Evolutionary conservation across 2,888 invertebrate species (phyloP).

Genomic region (Drosophila rubida): DNA sequence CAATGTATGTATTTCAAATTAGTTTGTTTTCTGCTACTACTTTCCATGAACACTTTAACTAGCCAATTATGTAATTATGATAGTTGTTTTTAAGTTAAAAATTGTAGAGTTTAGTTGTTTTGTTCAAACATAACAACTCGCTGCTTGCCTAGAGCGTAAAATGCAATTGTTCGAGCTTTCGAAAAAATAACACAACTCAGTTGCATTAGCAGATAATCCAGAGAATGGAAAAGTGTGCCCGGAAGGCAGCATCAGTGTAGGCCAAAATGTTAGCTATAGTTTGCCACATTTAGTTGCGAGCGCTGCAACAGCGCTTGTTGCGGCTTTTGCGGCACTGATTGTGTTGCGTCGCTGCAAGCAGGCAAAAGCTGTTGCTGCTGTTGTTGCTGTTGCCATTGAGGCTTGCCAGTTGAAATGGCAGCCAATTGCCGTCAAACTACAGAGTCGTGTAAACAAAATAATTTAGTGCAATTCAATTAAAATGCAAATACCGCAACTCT

Average conservation of each 20-base stretch:
- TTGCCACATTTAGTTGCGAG: constrained; percentile 2
- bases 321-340: constrained; percentile 8
- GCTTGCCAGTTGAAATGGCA: constrained; percentile 20
- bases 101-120: too few relatives aligned
- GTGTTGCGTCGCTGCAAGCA: constrained; percentile 5
- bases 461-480: constrained; percentile 79
- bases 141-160: too few relatives aligned
- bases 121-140: too few relatives aligned
- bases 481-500: constrained; percentile 69
- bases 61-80: too few relatives aligned
- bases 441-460: constrained; percentile 58
- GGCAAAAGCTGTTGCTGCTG: not conserved
- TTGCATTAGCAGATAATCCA: not conserved
- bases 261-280: not conserved
- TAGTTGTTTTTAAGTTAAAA: too few relatives aligned
- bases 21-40: too few relatives aligned
- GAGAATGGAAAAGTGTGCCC: not conserved
- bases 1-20: too few relatives aligned
- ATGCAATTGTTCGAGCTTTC: too few relatives aligned
- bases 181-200: not conserved
- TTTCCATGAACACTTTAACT: too few relatives aligned
- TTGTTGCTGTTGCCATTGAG: not conserved
- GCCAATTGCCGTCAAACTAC: constrained; percentile 20
- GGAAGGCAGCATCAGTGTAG: not conserved
- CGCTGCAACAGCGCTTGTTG: not conserved